phyloP scores from a whole-genome alignment of 92 coral and sea anemone genomes.

The Anthopleura xanthogrammica region DNA sequence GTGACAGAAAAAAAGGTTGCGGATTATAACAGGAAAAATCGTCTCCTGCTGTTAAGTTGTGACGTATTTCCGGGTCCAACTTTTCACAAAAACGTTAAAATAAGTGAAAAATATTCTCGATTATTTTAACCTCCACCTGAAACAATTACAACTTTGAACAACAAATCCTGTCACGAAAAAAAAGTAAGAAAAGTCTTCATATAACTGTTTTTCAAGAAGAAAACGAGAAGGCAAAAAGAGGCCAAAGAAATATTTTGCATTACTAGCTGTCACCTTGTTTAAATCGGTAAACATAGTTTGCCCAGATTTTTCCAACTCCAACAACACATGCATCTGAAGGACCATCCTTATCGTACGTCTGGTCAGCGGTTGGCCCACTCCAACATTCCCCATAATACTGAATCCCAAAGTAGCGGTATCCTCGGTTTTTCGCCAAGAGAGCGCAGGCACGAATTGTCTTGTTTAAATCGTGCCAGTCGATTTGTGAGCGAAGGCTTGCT shows the following conservation, averaged over 20 bases:
- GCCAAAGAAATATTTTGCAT: background rate
- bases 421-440: conserved; percentile 33
- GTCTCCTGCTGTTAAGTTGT: background rate
- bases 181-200: too few species aligned
- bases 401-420: conserved; percentile 58
- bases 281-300: conserved; percentile 61
- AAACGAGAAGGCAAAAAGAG: background rate
- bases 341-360: conserved; percentile 52
- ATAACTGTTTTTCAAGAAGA: too few species aligned
- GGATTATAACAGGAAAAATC: too few species aligned
- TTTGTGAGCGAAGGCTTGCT: conserved; percentile 44
- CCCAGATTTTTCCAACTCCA: conserved; percentile 55
- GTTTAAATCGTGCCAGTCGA: conserved; percentile 64
- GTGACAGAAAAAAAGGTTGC: too few species aligned
- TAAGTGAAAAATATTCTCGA: too few species aligned
- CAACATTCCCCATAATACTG: conserved; percentile 87
- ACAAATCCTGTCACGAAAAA: too few species aligned
- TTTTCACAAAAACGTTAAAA: too few species aligned
- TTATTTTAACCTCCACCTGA: too few species aligned
- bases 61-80: too few species aligned
- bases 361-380: conserved; percentile 56
- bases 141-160: too few species aligned
- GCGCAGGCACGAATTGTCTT: conserved; percentile 66
- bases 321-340: conserved; percentile 29
- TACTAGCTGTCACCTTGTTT: background rate